These are phyloP conservation scores for Drosophila ercepeae DNA, from an alignment of 1,140 invertebrate genomes.

Conservation along the genomic window DNA sequence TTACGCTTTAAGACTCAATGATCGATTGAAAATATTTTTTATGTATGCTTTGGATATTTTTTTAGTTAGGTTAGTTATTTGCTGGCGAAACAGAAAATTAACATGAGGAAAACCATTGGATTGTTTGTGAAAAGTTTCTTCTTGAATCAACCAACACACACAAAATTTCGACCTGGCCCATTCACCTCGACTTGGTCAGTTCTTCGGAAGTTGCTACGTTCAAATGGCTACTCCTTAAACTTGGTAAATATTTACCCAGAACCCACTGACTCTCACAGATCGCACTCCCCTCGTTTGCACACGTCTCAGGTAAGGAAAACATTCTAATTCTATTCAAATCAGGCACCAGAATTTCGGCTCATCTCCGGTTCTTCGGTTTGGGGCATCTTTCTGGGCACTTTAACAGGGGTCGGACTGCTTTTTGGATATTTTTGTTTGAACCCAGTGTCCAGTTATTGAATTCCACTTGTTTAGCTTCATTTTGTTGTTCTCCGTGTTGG, in stretches of 20 bases:
- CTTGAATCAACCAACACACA: constrained; percentile 64
- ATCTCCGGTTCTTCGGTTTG: constrained; percentile 10
- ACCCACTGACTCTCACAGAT: constrained; percentile 14
- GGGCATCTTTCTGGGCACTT: constrained; percentile 65
- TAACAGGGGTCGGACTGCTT: constrained; percentile 69
- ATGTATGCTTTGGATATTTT: neutral
- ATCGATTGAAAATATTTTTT: neutral
- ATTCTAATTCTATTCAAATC: constrained; percentile 70
- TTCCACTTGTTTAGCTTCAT: constrained; percentile 77
- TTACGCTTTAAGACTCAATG: neutral
- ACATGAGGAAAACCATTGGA: neutral
- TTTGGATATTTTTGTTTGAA: constrained; percentile 70
- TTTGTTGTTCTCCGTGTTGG: constrained; percentile 41
- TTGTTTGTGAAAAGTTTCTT: constrained; percentile 19
- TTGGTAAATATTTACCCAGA: constrained; percentile 68
- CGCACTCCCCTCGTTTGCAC: constrained; percentile 12
- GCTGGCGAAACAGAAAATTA: neutral
- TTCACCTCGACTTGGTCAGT: constrained; percentile 12
- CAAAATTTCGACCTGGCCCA: constrained; percentile 5
- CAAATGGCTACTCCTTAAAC: constrained; percentile 55
- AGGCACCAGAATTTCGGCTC: constrained; percentile 26
- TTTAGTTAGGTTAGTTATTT: neutral
- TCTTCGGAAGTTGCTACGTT: constrained; percentile 16
- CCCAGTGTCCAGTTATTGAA: constrained; percentile 77
- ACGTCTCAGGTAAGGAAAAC: constrained; percentile 47